Base-by-base conservation (phyloP, 2,888 invertebrate species). In the Autographa gamma region DNA sequence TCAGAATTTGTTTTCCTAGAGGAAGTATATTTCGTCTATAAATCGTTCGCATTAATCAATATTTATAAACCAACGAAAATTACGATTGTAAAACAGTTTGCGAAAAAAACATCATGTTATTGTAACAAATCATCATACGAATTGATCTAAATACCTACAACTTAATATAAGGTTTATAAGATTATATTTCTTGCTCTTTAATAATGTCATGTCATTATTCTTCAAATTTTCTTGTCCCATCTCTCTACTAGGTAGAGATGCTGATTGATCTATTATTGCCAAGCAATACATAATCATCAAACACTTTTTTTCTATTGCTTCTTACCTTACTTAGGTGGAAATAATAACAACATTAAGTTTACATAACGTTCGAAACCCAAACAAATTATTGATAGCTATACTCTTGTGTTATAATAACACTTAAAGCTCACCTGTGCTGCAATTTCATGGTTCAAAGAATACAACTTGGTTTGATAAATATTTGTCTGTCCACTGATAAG, bases 391-490 rank as follows among this genome's bases (percentile, higher is more conserved):
- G 71, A 59, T 76, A 81, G 83, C 76, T 71, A 67, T 74, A 77
- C 69, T 72, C 74, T 76, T 69, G 78, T 79, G 81, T 81, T 82
- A 81, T 81, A 83, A 85, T 76, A 78, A 77, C 70, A 73, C 73
- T 63, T 63, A 69, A 80, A 79, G 75, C 74, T 77, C 82, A 89
- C 87, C 85, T 82, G 79, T 84, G 84, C 85, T 82, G 89, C 91
- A 91, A 92, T 92, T 92, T 92, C 88, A 93, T 89, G 92, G 85
- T 88, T 86, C 88, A 89, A 80, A 86, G 85, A 88, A 86, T 85
- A 85, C 87, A 87, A 91, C 88, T 92, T 90, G 88, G 88, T 88
- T 91, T 92, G 92, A 94, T 93, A 92, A 86, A 88, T 88, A 93
- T 94, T 92, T 88, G 88, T 90, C 85, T 89, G 91, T 86, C 88